These are phyloP conservation scores for Zaprionus inermis DNA, from an alignment of 1,140 invertebrate genomes.

Conservation along the genomic window DNA sequence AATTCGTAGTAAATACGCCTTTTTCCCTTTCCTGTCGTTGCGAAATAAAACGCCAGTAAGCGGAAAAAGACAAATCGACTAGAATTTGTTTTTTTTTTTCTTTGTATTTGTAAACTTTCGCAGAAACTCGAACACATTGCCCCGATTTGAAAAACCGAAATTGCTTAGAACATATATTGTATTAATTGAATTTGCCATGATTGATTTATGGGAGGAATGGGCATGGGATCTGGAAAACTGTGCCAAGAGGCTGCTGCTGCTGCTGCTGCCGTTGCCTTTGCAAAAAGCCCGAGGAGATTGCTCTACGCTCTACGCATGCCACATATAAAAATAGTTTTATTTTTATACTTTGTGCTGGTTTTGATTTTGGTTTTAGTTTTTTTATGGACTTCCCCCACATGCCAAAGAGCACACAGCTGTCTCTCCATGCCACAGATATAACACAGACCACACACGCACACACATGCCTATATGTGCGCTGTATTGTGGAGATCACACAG, in stretches of 20 bases:
- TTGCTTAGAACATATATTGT: constrained; percentile 27
- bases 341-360: constrained; percentile 81
- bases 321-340: constrained; percentile 77
- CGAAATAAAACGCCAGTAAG: constrained; percentile 82
- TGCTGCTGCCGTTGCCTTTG: constrained; percentile 15
- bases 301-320: constrained; percentile 56
- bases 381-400: constrained; percentile 82
- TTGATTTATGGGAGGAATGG: constrained; percentile 65
- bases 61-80: constrained; percentile 84
- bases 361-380: constrained; percentile 63
- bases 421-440: constrained; percentile 61
- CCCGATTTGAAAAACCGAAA: constrained; percentile 10
- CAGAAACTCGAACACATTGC: constrained; percentile 55
- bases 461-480: neutral
- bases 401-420: constrained; percentile 74
- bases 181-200: constrained; percentile 78
- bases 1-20: constrained; percentile 83
- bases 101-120: constrained; percentile 13
- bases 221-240: constrained; percentile 66
- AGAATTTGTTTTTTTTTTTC: constrained; percentile 55
- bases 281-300: constrained; percentile 25
- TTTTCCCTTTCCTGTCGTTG: constrained; percentile 84
- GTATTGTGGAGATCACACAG: neutral
- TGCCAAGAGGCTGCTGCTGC: constrained; percentile 59
- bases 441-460: neutral